Base-by-base conservation (phyloP, 2,888 invertebrate species). In the Aspidiotus rigidus region DNA sequence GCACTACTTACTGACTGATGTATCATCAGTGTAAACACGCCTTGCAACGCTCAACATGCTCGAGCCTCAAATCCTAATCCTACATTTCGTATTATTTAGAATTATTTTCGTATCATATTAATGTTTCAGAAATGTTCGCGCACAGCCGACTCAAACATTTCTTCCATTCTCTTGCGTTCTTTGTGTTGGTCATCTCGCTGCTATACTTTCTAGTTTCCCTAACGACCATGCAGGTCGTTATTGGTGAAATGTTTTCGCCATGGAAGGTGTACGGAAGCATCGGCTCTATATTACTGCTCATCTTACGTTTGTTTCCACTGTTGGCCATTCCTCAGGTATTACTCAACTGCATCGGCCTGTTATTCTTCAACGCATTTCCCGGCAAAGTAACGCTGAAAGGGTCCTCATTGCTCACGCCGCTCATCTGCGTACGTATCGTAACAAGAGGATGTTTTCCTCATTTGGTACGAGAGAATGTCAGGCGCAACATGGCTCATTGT, bases 401-500 rank as follows among this genome's bases (percentile, higher is more conserved):
- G 15, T 93, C 93, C 8, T 95, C 95, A 3, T 80, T 95, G 54
- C 79, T 95, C 72, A 93, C 94, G 62, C 96, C 96, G 6, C 95
- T 95, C 78, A 89, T 97, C 71, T 96, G 94, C 78, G 89, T 97
- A 74, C 84, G 96, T 73, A 87, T 95, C 40, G 96, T 97, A 7
- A 97, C 96, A 0, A 84, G 95, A 71, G 96, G 97, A 53, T 93
- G 95, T 79, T 97, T 89, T 78, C 90, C 95, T 7, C 88, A 93
- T 74, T 81, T 97, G 73, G 95, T 97, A 5, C 87, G 86, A 77
- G 85, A 84, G 67, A 95, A 94, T 82, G 92, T 94, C 7, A 81
- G 84, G 67, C 84, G 90, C 72, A 95, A 95, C 77, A 86, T 94
- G 83, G 88, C 89, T 74, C 87, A 87, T 73, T 94, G 94, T 77